phyloP scores from a whole-genome alignment of 2,888 invertebrate species.

The Thumatha senex region DNA sequence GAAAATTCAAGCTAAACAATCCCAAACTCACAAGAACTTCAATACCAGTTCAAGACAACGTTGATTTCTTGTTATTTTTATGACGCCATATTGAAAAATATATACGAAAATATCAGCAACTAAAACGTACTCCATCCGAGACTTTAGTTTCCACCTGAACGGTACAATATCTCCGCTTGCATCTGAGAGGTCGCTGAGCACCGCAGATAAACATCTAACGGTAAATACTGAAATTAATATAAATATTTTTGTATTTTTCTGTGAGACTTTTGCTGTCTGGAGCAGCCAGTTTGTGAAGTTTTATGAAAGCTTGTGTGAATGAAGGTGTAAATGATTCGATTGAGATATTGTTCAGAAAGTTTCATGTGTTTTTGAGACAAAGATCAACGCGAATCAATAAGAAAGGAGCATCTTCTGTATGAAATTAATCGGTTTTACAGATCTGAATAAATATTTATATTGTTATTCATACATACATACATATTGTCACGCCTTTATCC shows the following conservation, averaged over 20 bases:
- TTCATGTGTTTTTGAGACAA: background rate
- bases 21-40: too few species aligned
- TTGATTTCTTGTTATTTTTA: too few species aligned
- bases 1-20: too few species aligned
- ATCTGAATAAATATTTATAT: too few species aligned
- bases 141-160: slow-evolving; percentile 19
- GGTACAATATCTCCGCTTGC: slow-evolving; percentile 29
- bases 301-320: background rate
- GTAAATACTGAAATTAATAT: slow-evolving; percentile 7
- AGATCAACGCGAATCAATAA: too few species aligned
- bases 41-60: too few species aligned
- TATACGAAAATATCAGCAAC: background rate
- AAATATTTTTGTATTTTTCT: slow-evolving; percentile 12
- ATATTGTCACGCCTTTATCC: too few species aligned
- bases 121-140: background rate
- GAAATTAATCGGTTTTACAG: too few species aligned
- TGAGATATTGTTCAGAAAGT: background rate
- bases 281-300: background rate
- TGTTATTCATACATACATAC: too few species aligned
- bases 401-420: too few species aligned
- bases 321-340: background rate
- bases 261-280: slow-evolving; percentile 7
- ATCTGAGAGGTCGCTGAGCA: slow-evolving; percentile 30
- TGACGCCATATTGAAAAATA: background rate
- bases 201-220: slow-evolving; percentile 11